Percentiles rank a stretch among this genome's conserved stretches.
These are phyloP conservation scores for Xanthia icteritia DNA, from an alignment of 2,888 invertebrate genomes.

Conservation along the genomic window DNA sequence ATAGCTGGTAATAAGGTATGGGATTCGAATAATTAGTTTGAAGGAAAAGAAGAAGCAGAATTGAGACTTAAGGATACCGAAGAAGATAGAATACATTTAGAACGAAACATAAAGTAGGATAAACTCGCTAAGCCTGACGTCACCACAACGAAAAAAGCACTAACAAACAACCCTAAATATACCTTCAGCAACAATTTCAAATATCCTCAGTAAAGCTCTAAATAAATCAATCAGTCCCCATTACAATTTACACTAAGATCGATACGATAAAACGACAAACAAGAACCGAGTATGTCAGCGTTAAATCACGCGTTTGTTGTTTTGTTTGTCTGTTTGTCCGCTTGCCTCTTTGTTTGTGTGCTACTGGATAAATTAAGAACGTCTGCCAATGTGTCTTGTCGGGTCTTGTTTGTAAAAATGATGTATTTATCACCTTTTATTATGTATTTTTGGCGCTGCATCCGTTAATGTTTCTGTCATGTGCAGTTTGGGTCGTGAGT, in stretches of 20 bases:
- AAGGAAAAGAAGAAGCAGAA: too few species aligned
- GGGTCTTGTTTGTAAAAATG: slow-evolving; percentile 65
- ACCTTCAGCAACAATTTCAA: slow-evolving; percentile 64
- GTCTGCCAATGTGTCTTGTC: slow-evolving; percentile 67
- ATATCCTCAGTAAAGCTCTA: slow-evolving; percentile 68
- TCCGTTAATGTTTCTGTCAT: slow-evolving; percentile 44
- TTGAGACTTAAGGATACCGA: too few species aligned
- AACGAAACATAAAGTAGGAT: background rate
- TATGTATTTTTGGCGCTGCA: slow-evolving; percentile 30
- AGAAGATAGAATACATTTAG: background rate
- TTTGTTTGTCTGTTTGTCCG: slow-evolving; percentile 69
- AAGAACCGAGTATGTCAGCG: slow-evolving; percentile 69
- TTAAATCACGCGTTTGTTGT: slow-evolving; percentile 83
- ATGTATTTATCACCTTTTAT: slow-evolving; percentile 60
- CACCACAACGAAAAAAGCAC: slow-evolving; percentile 17
- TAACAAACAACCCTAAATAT: slow-evolving; percentile 47
- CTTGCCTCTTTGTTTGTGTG: slow-evolving; percentile 66
- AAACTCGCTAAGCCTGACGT: background rate
- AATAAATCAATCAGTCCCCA: slow-evolving; percentile 85
- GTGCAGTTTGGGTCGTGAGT: slow-evolving; percentile 23
- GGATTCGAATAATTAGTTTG: too few species aligned
- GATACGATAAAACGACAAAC: slow-evolving; percentile 75
- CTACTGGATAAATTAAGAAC: slow-evolving; percentile 72
- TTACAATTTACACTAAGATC: slow-evolving; percentile 84
- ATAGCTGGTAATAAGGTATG: too few species aligned